Conservation (phyloP, 30 jellyfish, hydroid and myxozoan genomes). For the Sanderia malayensis region DNA sequence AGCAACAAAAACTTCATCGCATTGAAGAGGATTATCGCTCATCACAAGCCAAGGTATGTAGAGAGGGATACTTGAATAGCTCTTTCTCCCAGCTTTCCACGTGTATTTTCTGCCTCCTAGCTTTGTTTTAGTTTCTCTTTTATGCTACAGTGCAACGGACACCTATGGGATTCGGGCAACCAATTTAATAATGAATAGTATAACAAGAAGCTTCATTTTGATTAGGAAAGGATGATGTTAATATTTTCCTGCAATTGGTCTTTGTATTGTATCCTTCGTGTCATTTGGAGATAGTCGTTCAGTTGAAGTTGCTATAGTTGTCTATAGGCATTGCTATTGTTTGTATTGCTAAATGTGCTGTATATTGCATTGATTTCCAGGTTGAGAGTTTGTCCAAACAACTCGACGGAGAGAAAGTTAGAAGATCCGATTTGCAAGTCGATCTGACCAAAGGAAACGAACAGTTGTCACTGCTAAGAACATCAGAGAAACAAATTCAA, state of each 20-base stretch:
- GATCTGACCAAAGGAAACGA: slow-evolving; percentile 65
- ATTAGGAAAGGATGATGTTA: no score
- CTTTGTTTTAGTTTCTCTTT: no score
- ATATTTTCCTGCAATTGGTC: no score
- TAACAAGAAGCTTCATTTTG: no score
- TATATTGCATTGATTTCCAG: slow-evolving; percentile 45
- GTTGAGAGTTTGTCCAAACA: slow-evolving; percentile 73
- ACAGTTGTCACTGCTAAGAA: slow-evolving; percentile 63
- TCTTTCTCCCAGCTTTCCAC: neutral
- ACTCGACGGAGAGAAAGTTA: slow-evolving; percentile 56
- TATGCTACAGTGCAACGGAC: no score
- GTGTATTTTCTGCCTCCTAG: no score
- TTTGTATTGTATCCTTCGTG: no score
- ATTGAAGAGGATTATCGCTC: slow-evolving; percentile 71
- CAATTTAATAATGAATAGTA: no score
- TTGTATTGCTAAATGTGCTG: no score
- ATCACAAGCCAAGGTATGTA: slow-evolving; percentile 65
- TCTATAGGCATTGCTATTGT: no score
- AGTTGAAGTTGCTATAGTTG: no score
- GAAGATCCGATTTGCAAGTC: slow-evolving; percentile 67
- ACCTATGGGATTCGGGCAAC: no score
- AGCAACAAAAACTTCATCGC: slow-evolving; percentile 72
- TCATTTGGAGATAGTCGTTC: neutral
- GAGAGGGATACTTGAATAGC: neutral
- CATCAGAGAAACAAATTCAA: slow-evolving; percentile 81